These are phyloP conservation scores for Ursus arctos DNA, from an alignment of 2,113 vertebrate genomes.

Conservation along the genomic window DNA sequence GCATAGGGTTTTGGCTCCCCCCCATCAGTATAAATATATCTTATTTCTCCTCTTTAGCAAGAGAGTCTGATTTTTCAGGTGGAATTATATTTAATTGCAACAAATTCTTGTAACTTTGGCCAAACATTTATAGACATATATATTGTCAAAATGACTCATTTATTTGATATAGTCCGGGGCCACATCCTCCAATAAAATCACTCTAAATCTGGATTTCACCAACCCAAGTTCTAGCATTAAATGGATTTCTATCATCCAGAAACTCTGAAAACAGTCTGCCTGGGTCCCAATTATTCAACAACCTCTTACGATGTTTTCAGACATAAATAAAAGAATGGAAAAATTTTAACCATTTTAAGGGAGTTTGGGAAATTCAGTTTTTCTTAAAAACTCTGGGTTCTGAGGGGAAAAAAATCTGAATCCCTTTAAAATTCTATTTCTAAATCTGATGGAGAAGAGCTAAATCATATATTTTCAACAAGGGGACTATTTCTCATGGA, in stretches of 20 bases:
- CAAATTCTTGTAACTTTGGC: not conserved
- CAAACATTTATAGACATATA: not conserved
- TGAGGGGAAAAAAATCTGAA: slow-evolving; percentile 34
- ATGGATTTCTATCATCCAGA: not conserved
- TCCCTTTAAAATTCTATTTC: not conserved
- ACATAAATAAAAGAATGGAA: not conserved
- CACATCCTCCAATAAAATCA: not conserved
- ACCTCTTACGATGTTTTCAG: not conserved
- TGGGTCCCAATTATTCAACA: not conserved
- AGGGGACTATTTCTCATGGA: not conserved
- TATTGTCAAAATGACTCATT: not conserved
- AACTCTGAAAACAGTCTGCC: not conserved
- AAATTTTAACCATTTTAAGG: not conserved
- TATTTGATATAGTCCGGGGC: not conserved
- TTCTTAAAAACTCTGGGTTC: not conserved
- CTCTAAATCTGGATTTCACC: not conserved
- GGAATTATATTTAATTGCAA: not conserved
- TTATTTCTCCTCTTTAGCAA: not conserved
- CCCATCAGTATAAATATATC: not conserved
- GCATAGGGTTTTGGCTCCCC: too few relatives aligned
- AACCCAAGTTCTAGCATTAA: not conserved
- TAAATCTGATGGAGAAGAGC: not conserved
- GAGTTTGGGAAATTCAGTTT: not conserved
- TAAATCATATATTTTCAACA: not conserved
- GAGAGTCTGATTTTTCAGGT: not conserved